Evolutionary conservation across 2,888 invertebrate genomes (phyloP), one percentile per base, ranked within the genome.

Genomic region (Scelioninae gen. 1): DNA sequence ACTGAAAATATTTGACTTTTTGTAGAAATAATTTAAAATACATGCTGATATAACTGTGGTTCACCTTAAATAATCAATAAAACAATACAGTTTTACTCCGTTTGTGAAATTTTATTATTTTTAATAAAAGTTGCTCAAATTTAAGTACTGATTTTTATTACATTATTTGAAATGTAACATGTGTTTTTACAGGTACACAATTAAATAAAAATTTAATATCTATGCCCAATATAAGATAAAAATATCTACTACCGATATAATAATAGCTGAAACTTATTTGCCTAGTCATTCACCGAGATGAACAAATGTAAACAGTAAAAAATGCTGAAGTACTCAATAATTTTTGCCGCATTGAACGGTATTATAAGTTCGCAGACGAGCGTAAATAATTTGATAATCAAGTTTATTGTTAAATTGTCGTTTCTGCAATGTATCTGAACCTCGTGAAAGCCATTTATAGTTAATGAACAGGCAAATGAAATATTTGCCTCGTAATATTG

Each of bases 301-400:
- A n/a, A 58, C 16, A 58, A 38, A 58, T 23, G 7, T 16, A 9
- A 23, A 40, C 5, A 31, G 8, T 3, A 31, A 43, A 60, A 60
- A 43, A 43, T 13, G 13, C 13, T n/a, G n/a, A n/a, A 31, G 13
- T 6, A 31, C 38, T 55, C 68, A 45, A 68, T 68, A 9, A 56
- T 68, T 68, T 45, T 29, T 60, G 8, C 10, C 43, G 60, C 58
- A 45, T 31, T 60, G 43, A 43, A 8, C 43, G 38, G 23, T 23
- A 32, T 16, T 51, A 31, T 13, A 51, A 62, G 62, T 72, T 62
- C 53, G 62, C 72, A 72, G 62, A 72, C 72, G 53, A 53, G 58
- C 34, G 53, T 72, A 53, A 72, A 72, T 72, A 72, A 72, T 62
- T 72, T 62, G 62, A 72, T 62, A 72, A 72, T 62, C 72, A 32